Evolutionary conservation across 1,140 invertebrate genomes (phyloP), one percentile per base, ranked within the genome.

Genomic region (Rhyacophila brunnea): DNA sequence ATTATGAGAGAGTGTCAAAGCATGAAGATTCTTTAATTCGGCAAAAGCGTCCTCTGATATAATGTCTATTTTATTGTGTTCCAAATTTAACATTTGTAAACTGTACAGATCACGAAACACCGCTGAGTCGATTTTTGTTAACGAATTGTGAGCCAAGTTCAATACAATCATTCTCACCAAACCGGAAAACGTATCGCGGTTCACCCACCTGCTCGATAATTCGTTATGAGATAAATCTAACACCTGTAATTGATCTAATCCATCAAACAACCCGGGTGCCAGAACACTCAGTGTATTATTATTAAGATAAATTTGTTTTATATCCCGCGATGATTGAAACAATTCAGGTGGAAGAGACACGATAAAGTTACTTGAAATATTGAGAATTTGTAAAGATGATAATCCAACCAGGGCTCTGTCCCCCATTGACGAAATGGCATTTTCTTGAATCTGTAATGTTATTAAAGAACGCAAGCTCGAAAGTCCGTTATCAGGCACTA

Each of bases 261-360:
- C 84, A 62, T 87, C 85, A 60, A 94, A 82, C 11, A 93, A 68
- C 1, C 89, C 88, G 1, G 89, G 87, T 3, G 88, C 87, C 13
- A 93, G 74, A 3, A 88, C 84, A 65, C 83, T 83, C 52, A 94
- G 74, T 1, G 88, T 87, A 71, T 94, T 93, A 68, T 93, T 93
- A 66, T 87, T 87, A 9, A 93, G 73, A 66, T 91, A 81, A 38
- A 94, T 78, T 67, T 89, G 84, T 35, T 83, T 79, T 5, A 93
- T 68, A 34, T 87, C 82, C 47, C 80, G 80, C 3, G 84, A 84
- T 35, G 83, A 82, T 58, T 83, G 81, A 71, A 92, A 90, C 46
- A 91, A 68, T 70, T 87, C 87, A 1, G 87, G 86, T 5, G 89
- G 88, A 51, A 92, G 74, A 13, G 85, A 85, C 59, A 85, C 84